Evolutionary conservation across 2,113 vertebrate genomes (phyloP), one percentile per base, ranked within the genome.

Genomic region (Ophthalmolycus amberensis): DNA sequence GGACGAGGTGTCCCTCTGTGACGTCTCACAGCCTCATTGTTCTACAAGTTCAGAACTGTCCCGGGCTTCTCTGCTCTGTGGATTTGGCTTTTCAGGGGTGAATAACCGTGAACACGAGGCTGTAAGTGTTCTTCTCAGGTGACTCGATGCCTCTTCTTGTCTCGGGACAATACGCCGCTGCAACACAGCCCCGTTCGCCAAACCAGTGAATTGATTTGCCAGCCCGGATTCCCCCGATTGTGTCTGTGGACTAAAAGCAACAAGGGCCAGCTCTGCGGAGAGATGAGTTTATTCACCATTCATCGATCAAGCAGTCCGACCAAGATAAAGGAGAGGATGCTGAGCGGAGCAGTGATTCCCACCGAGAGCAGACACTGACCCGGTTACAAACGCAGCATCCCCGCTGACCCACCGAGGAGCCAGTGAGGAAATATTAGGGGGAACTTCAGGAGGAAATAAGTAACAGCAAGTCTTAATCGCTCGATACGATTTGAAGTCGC

Each of bases 211-310:
- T 93, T 87, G 80, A 87, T 88, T 93, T 64, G 18, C 69, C 77
- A 69, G 83, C 64, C 68, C 37, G 77, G 72, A 56, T 80, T 32
- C 87, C 71, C 71, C 79, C 86, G 81, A 92, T 92, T 90, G 89
- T 71, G 84, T 90, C 89, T 76, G 79, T 59, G 50, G 86, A 91
- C 86, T 65, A 11, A 80, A 88, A 91, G 88, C 87, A 86, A 79
- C 79, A 59, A 20, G 78, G 85, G 77, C 83, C 56, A 79, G 78
- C 34, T 62, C 90, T 79, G 76, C 73, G 46, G 86, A 87, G 85
- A 90, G 92, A 93, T 91, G 92, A 90, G 90, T 92, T 93, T 87
- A 89, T 93, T 85, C 80, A 70, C 75, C 83, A 66, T 89, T 91
- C 92, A 94, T 95, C 87, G 85, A 95, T 95, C 93, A 94, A 78